A percentile compares a stretch with the other conserved stretches of the same genome.
These are phyloP conservation scores for Smutsia temminckii DNA, from an alignment of 2,797 vertebrate genomes.

Conservation along the genomic window DNA sequence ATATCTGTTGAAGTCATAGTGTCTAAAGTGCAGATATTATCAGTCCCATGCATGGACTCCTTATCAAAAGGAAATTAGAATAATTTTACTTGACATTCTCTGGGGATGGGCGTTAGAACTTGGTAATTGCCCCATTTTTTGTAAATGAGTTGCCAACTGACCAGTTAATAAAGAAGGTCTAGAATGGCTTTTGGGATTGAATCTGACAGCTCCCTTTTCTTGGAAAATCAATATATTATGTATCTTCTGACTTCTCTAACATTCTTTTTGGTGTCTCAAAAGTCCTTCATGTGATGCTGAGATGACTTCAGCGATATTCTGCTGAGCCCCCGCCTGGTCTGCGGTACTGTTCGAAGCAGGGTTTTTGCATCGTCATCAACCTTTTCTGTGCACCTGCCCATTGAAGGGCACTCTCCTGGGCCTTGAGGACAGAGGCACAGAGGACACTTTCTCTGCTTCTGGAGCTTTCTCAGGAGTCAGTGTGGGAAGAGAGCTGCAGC, in stretches of 20 bases:
- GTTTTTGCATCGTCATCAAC: slow-evolving; percentile 54
- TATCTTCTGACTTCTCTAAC: slow-evolving; percentile 47
- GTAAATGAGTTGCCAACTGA: slow-evolving; percentile 59
- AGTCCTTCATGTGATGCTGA: slow-evolving; percentile 61
- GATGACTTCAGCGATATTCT: background rate
- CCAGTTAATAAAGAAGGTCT: slow-evolving; percentile 60
- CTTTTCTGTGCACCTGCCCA: slow-evolving; percentile 34
- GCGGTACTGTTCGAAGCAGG: background rate
- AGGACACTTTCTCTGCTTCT: background rate
- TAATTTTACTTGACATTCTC: slow-evolving; percentile 44
- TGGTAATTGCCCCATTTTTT: slow-evolving; percentile 62
- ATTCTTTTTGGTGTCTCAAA: slow-evolving; percentile 59
- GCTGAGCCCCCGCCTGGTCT: background rate
- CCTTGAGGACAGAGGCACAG: background rate
- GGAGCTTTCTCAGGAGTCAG: background rate
- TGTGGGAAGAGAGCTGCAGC: background rate
- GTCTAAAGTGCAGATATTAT: slow-evolving; percentile 36
- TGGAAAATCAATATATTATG: slow-evolving; percentile 73
- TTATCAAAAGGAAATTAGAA: slow-evolving; percentile 62
- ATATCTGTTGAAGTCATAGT: slow-evolving; percentile 8
- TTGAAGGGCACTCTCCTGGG: background rate
- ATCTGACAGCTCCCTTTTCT: slow-evolving; percentile 54
- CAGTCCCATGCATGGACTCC: background rate
- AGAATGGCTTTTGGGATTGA: slow-evolving; percentile 55
- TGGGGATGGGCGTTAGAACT: slow-evolving; percentile 32